These are phyloP conservation scores for Parasteatoda lunata DNA, from an alignment of 2,888 invertebrate genomes.

Conservation along the genomic window DNA sequence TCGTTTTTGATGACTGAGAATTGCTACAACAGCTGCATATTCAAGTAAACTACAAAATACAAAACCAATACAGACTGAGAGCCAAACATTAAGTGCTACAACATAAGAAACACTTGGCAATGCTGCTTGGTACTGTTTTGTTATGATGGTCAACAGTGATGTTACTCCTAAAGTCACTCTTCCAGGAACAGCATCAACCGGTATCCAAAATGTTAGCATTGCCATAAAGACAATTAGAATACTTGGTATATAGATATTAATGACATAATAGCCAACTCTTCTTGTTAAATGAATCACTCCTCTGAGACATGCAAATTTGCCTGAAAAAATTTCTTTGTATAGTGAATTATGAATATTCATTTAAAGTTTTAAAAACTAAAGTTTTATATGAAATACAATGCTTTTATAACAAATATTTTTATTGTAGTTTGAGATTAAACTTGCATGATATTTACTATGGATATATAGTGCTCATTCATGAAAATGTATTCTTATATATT, in stretches of 20 bases:
- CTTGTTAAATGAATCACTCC: conserved; percentile 62
- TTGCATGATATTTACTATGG: background rate
- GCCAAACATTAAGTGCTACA: conserved; percentile 71
- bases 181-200: conserved; percentile 69
- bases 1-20: conserved; percentile 31
- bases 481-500: background rate
- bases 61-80: conserved; percentile 71
- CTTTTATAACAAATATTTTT: background rate
- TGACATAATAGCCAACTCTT: conserved; percentile 64
- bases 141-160: conserved; percentile 81
- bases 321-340: conserved; percentile 17
- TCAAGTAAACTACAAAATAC: conserved; percentile 71
- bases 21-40: conserved; percentile 70
- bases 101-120: conserved; percentile 72
- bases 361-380: too few relatives aligned
- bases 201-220: conserved; percentile 70
- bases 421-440: background rate
- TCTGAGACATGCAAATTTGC: conserved; percentile 66
- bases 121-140: conserved; percentile 68
- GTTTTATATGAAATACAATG: background rate
- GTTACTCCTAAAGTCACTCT: conserved; percentile 79
- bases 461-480: background rate
- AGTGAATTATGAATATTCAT: too few relatives aligned
- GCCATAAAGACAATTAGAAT: conserved; percentile 69
- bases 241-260: conserved; percentile 69